phyloP scores from a whole-genome alignment of 2,888 invertebrate species.

The Baronia brevicornis region DNA sequence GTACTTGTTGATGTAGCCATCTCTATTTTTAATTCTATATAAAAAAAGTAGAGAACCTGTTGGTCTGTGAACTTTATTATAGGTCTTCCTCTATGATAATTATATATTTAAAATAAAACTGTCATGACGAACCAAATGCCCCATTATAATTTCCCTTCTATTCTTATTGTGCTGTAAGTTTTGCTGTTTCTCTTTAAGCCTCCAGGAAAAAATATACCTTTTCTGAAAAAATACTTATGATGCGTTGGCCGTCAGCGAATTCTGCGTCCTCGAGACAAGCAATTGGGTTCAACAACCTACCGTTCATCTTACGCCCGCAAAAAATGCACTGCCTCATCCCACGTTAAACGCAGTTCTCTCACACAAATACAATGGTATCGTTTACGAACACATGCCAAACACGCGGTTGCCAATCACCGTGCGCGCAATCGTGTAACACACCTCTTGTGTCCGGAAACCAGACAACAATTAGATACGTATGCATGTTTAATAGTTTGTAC shows the following conservation, averaged over 20 bases:
- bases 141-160: too few species aligned
- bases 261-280: conserved; percentile 56
- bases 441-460: conserved; percentile 46
- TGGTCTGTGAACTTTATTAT: too few species aligned
- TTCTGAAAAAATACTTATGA: conserved; percentile 36
- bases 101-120: too few species aligned
- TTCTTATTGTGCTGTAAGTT: too few species aligned
- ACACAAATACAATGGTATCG: conserved; percentile 40
- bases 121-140: too few species aligned
- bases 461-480: conserved; percentile 47
- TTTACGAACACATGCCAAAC: conserved; percentile 42
- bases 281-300: conserved; percentile 58
- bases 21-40: too few species aligned
- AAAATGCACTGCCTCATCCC: conserved; percentile 72
- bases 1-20: too few species aligned
- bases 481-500: conserved; percentile 40
- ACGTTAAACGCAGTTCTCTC: conserved; percentile 64
- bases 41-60: too few species aligned
- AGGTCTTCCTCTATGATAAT: too few species aligned
- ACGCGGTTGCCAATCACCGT: conserved; percentile 54
- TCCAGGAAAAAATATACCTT: conserved; percentile 19
- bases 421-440: conserved; percentile 50
- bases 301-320: conserved; percentile 66
- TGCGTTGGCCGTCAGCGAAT: conserved; percentile 61
- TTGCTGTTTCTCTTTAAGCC: not conserved